A percentile compares a stretch with the other conserved stretches of the same genome.
phyloP scores from a whole-genome alignment of 1,140 invertebrate genomes.

The Calliopsis andreniformis region DNA sequence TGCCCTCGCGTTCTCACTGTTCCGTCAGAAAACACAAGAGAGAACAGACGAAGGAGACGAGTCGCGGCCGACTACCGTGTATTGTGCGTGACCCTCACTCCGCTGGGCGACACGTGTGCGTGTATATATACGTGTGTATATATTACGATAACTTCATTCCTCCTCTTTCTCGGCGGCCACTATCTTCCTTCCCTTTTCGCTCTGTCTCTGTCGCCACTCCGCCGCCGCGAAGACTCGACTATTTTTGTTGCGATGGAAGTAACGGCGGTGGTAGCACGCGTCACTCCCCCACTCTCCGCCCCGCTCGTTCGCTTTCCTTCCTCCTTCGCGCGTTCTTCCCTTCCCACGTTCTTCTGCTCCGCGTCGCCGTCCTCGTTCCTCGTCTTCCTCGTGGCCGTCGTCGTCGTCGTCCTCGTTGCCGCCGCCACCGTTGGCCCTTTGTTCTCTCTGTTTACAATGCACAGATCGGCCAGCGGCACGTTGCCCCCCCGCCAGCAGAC shows the following conservation, averaged over 20 bases:
- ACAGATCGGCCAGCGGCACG: constrained; percentile 44
- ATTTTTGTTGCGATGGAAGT: constrained; percentile 62
- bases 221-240: constrained; percentile 41
- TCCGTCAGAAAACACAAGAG: not conserved
- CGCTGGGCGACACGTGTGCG: not conserved
- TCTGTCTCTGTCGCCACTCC: constrained; percentile 11
- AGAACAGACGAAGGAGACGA: not conserved
- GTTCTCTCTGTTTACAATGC: constrained; percentile 51
- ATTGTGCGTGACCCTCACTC: constrained; percentile 13
- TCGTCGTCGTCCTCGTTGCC: constrained; percentile 51
- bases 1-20: not conserved
- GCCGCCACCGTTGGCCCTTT: constrained; percentile 47
- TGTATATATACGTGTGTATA: constrained; percentile 11
- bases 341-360: constrained; percentile 15
- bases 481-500: constrained; percentile 45
- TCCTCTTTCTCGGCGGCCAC: constrained; percentile 13
- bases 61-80: constrained; percentile 19
- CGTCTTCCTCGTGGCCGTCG: constrained; percentile 5
- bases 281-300: constrained; percentile 40
- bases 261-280: constrained; percentile 61
- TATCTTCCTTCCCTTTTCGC: constrained; percentile 21
- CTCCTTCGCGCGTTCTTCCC: constrained; percentile 48
- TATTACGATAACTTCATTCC: constrained; percentile 29
- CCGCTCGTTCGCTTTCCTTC: constrained; percentile 46
- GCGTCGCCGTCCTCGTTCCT: constrained; percentile 35